A percentile compares a stretch with the other conserved stretches of the same genome.
Evolutionary conservation across 2,113 vertebrate species (phyloP).

Genomic region (Upupa epops): DNA sequence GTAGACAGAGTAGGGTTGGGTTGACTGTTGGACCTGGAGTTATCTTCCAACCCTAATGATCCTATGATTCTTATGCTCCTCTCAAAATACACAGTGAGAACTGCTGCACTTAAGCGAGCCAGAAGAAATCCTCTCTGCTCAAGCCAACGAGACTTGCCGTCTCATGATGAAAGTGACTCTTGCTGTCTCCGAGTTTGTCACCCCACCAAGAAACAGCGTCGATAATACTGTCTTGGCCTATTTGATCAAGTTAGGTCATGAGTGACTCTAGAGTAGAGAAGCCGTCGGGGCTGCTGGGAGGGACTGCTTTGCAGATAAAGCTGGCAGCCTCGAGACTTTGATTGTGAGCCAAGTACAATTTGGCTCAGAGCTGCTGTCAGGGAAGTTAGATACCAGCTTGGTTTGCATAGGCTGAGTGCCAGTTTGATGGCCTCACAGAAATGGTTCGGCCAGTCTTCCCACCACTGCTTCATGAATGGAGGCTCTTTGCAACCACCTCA

Average conservation of each 20-base stretch:
- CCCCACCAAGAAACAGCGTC: neutral
- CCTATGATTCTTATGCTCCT: neutral
- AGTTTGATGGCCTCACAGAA: neutral
- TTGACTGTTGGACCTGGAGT: too few relatives aligned
- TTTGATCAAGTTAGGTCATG: neutral
- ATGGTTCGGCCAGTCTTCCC: neutral
- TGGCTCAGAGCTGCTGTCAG: neutral
- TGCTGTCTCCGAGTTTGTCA: neutral
- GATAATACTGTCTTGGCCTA: neutral
- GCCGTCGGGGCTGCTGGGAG: neutral
- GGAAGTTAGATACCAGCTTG: neutral
- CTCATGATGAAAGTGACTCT: slow-evolving; percentile 21
- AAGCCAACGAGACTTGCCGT: neutral
- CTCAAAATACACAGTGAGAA: neutral
- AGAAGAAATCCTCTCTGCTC: neutral
- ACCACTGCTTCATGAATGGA: rapidly evolving
- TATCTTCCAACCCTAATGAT: too few relatives aligned
- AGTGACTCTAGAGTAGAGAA: neutral
- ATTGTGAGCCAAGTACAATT: neutral
- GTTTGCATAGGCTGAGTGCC: slow-evolving; percentile 23
- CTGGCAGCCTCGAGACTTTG: neutral
- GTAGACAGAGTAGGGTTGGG: too few relatives aligned
- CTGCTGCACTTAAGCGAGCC: neutral
- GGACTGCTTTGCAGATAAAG: slow-evolving; percentile 4
- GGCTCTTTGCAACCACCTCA: neutral